phyloP scores from a whole-genome alignment of 2,888 invertebrate genomes.

The Lycocerus yunnanus region DNA sequence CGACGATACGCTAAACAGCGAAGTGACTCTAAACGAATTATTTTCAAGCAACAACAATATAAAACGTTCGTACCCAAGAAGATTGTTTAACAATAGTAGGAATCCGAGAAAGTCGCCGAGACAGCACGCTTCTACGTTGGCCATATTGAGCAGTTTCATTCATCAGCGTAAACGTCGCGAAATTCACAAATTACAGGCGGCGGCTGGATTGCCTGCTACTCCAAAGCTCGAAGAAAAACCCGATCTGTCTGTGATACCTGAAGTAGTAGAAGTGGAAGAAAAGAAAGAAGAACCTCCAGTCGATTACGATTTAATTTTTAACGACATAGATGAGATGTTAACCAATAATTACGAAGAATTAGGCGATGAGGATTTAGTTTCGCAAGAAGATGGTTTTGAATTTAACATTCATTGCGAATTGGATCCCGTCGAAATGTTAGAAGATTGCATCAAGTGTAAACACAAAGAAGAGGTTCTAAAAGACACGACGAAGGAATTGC shows the following conservation, averaged over 20 bases:
- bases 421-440: constrained; percentile 48
- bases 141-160: constrained; percentile 73
- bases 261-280: constrained; percentile 27
- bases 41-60: neutral
- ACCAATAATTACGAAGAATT: constrained; percentile 48
- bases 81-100: constrained; percentile 47
- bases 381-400: constrained; percentile 54
- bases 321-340: constrained; percentile 56
- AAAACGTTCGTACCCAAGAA: neutral
- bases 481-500: neutral
- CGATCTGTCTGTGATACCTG: constrained; percentile 28
- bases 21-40: neutral
- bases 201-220: constrained; percentile 34
- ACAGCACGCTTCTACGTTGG: constrained; percentile 86
- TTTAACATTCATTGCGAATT: constrained; percentile 42
- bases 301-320: constrained; percentile 53
- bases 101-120: constrained; percentile 83
- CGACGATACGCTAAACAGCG: constrained; percentile 13
- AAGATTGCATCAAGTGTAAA: constrained; percentile 52
- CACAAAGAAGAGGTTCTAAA: constrained; percentile 5
- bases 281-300: constrained; percentile 49
- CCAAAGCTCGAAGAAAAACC: constrained; percentile 55
- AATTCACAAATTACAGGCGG: constrained; percentile 34
- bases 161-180: constrained; percentile 59
- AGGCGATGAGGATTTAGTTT: constrained; percentile 57